Conservation (phyloP, 2,888 invertebrate species). For the Macrophya alboannulata region DNA sequence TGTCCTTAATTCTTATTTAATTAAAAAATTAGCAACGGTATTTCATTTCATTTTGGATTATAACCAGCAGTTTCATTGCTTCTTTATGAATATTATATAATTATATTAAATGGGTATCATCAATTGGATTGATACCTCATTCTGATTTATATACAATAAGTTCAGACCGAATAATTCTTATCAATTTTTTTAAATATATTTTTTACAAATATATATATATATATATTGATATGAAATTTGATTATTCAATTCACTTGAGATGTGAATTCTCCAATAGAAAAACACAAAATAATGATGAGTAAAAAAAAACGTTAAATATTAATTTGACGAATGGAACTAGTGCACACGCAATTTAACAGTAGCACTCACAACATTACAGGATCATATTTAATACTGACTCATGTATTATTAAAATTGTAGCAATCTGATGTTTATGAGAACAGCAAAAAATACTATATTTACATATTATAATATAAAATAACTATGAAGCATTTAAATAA, state of each 20-base stretch:
- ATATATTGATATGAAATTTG: constrained; percentile 48
- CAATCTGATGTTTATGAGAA: constrained; percentile 29
- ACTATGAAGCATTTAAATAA: constrained; percentile 36
- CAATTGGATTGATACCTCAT: not conserved
- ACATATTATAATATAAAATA: constrained; percentile 47
- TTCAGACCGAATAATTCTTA: constrained; percentile 38
- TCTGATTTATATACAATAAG: constrained; percentile 42
- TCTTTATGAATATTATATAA: constrained; percentile 1
- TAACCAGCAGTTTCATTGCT: not conserved
- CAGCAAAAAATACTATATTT: constrained; percentile 34
- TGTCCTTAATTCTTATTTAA: not conserved
- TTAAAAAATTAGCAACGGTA: not conserved
- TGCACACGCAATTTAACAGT: not conserved
- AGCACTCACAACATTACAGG: not conserved
- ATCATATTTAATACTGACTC: constrained; percentile 42
- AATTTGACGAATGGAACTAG: constrained; percentile 8
- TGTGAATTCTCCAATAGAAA: not conserved
- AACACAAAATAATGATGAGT: not conserved
- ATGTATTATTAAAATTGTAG: constrained; percentile 9
- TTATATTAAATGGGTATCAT: not conserved
- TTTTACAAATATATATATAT: constrained; percentile 33
- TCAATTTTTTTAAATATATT: constrained; percentile 27
- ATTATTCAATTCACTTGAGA: constrained; percentile 7
- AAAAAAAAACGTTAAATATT: not conserved
- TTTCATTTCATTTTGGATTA: constrained; percentile 8